A percentile compares a stretch with the other conserved stretches of the same genome.
These are phyloP conservation scores for Coenobita brevimanus DNA, from an alignment of 1,140 invertebrate species.

Conservation along the genomic window DNA sequence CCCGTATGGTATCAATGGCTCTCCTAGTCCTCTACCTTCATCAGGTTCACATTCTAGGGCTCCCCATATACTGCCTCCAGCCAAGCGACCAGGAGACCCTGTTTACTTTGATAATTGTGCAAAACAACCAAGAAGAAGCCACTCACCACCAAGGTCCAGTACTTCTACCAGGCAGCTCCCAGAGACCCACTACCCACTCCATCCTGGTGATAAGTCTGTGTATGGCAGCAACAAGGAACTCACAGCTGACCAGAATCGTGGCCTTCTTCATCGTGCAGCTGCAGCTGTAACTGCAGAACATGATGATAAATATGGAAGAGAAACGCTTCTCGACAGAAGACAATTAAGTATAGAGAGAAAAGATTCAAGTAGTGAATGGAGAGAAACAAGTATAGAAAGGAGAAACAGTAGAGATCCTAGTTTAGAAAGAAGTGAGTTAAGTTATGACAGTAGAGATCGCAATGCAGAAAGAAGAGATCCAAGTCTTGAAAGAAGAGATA, in stretches of 20 bases:
- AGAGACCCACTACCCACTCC: not conserved
- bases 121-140: slow-evolving; percentile 28
- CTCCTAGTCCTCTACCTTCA: slow-evolving; percentile 44
- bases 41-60: not conserved
- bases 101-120: slow-evolving; percentile 25
- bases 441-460: slow-evolving; percentile 17
- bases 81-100: slow-evolving; percentile 49
- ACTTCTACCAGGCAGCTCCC: not conserved
- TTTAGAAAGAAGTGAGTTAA: slow-evolving; percentile 17
- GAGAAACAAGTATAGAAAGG: slow-evolving; percentile 25
- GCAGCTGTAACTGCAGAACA: slow-evolving; percentile 13
- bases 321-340: slow-evolving; percentile 26
- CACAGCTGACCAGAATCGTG: slow-evolving; percentile 33
- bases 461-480: slow-evolving; percentile 34
- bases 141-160: slow-evolving; percentile 4
- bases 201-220: slow-evolving; percentile 21
- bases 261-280: slow-evolving; percentile 20
- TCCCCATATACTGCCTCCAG: slow-evolving; percentile 18
- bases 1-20: slow-evolving; percentile 38
- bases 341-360: slow-evolving; percentile 9
- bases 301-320: slow-evolving; percentile 24
- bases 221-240: slow-evolving; percentile 32
- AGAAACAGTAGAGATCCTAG: not conserved
- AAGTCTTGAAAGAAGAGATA: slow-evolving; percentile 16
- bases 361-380: slow-evolving; percentile 14